Conservation (phyloP, 2,888 invertebrate species). For the Cerastis rubricosa region DNA sequence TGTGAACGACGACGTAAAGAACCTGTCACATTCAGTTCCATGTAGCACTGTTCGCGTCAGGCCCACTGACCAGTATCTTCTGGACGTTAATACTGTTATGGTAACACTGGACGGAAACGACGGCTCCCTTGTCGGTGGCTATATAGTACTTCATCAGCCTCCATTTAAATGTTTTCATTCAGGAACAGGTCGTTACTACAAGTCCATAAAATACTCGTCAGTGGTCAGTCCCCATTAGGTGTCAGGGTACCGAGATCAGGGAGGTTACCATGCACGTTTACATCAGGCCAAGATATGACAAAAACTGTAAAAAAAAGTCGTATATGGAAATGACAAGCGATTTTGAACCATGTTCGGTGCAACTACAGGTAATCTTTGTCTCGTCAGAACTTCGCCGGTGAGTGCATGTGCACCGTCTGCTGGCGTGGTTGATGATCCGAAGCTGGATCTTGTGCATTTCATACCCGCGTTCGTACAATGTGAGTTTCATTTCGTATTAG, state of each 20-base stretch:
- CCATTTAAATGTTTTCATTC: constrained; percentile 5
- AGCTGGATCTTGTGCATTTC: constrained; percentile 57
- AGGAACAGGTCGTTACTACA: not conserved
- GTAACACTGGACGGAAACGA: not conserved
- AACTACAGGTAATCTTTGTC: constrained; percentile 54
- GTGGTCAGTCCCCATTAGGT: not conserved
- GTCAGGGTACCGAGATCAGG: constrained; percentile 9
- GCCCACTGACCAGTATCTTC: not conserved
- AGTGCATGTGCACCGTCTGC: constrained; percentile 59
- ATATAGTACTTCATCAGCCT: not conserved
- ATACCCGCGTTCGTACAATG: constrained; percentile 54
- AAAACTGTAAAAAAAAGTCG: constrained; percentile 7
- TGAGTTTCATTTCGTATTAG: constrained; percentile 52
- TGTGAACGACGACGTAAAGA: not conserved
- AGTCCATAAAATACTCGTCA: constrained; percentile 22
- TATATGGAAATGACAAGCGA: constrained; percentile 25
- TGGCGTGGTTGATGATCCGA: constrained; percentile 56
- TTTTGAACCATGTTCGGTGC: constrained; percentile 38
- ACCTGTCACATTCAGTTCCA: constrained; percentile 26
- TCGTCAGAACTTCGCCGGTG: constrained; percentile 52
- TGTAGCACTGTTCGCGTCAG: constrained; percentile 1
- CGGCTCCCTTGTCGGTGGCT: not conserved
- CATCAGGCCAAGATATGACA: not conserved
- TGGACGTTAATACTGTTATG: constrained; percentile 2
- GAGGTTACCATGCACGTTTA: constrained; percentile 18